phyloP scores from a whole-genome alignment of 2,888 invertebrate species.

The Galerucella nymphaeae region DNA sequence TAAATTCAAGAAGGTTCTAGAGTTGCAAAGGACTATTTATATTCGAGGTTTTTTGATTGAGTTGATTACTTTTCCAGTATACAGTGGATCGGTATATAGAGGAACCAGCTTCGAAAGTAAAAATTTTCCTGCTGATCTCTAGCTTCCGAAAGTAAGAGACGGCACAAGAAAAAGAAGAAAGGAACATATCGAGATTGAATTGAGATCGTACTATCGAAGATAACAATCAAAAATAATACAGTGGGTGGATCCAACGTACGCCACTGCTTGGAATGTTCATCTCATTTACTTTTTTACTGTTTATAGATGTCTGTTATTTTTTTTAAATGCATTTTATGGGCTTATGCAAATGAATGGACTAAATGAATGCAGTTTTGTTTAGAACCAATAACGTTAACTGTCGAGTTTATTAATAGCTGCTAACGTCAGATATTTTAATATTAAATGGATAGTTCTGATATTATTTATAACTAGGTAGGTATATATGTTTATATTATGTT shows the following conservation, averaged over 20 bases:
- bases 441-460: conserved; percentile 8
- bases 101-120: no score
- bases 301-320: conserved; percentile 20
- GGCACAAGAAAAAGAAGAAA: no score
- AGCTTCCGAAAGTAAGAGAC: no score
- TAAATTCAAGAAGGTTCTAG: no score
- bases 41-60: no score
- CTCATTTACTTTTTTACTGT: conserved; percentile 23
- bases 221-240: neutral
- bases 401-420: conserved; percentile 14
- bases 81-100: no score
- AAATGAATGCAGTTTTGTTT: conserved; percentile 12
- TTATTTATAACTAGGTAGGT: conserved; percentile 2
- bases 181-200: no score
- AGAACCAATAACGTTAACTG: conserved; percentile 25
- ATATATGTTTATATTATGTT: neutral
- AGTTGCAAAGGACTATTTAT: no score
- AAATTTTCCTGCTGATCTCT: no score
- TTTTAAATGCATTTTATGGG: conserved; percentile 23
- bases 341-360: conserved; percentile 21
- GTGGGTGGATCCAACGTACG: neutral
- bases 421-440: conserved; percentile 22
- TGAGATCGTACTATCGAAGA: neutral
- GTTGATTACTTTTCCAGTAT: no score
- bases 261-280: conserved; percentile 20